Percentiles rank a stretch among this genome's conserved stretches.
phyloP scores from a whole-genome alignment of 2,888 invertebrate genomes.

The Brenthis hecate region DNA sequence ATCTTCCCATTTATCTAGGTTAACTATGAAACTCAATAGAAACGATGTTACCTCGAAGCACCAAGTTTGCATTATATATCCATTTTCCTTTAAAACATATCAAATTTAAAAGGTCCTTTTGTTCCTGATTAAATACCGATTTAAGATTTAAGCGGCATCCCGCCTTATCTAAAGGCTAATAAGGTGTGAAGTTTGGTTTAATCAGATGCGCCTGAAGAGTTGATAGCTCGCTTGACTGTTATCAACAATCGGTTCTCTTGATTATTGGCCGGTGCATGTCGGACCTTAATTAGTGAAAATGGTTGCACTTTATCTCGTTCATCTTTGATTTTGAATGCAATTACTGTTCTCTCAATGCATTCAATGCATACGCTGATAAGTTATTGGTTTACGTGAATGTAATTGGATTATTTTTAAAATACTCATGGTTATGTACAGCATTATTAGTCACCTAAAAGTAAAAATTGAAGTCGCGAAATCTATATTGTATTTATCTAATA shows the following conservation, averaged over 20 bases:
- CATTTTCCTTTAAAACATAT: slow-evolving; percentile 26
- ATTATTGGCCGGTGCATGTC: slow-evolving; percentile 76
- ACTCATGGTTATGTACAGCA: too few relatives aligned
- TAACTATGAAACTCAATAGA: slow-evolving; percentile 41
- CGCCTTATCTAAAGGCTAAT: slow-evolving; percentile 36
- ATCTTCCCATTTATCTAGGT: slow-evolving; percentile 39
- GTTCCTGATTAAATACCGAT: slow-evolving; percentile 40
- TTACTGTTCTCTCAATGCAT: slow-evolving; percentile 70
- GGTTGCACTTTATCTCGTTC: slow-evolving; percentile 66
- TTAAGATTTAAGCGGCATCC: slow-evolving; percentile 35
- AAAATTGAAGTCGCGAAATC: too few relatives aligned
- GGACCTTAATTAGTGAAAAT: slow-evolving; percentile 80
- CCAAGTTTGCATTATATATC: slow-evolving; percentile 38
- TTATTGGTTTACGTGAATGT: slow-evolving; percentile 39
- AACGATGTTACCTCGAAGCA: slow-evolving; percentile 37
- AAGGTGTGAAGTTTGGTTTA: slow-evolving; percentile 46
- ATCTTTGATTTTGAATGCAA: slow-evolving; percentile 81
- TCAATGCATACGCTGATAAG: slow-evolving; percentile 42
- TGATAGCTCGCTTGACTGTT: slow-evolving; percentile 62
- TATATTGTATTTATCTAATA: too few relatives aligned
- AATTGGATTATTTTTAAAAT: slow-evolving; percentile 37
- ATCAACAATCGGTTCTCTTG: slow-evolving; percentile 76
- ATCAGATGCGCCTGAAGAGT: slow-evolving; percentile 68
- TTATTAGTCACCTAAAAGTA: too few relatives aligned
- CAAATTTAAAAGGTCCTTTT: slow-evolving; percentile 27